Percentiles rank a stretch among this genome's conserved stretches.
Evolutionary conservation across 2,888 invertebrate genomes (phyloP).

Genomic region (Nymphalis urticae): DNA sequence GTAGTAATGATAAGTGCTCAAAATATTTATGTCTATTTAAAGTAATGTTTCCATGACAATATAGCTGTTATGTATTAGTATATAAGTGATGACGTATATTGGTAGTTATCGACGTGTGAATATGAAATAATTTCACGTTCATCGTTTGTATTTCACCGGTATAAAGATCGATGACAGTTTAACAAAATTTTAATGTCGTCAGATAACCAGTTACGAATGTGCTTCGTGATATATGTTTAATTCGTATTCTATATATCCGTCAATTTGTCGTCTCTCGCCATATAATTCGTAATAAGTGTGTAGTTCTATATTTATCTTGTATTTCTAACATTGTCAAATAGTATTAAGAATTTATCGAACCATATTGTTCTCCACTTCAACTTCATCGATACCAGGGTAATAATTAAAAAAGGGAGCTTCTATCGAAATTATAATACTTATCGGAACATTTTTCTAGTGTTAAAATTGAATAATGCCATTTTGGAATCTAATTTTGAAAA

Average conservation of each 20-base stretch:
- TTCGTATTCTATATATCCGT: slow-evolving; percentile 16
- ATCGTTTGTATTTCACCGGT: neutral
- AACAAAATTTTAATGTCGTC: neutral
- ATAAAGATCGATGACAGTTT: too few species aligned
- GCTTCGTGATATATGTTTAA: slow-evolving; percentile 16
- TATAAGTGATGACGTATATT: slow-evolving; percentile 41
- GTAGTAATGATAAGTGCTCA: slow-evolving; percentile 48
- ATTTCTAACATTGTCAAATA: slow-evolving; percentile 28
- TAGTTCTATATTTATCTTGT: slow-evolving; percentile 27
- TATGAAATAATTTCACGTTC: neutral
- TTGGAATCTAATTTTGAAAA: slow-evolving; percentile 41
- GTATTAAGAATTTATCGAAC: slow-evolving; percentile 23
- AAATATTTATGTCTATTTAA: slow-evolving; percentile 46
- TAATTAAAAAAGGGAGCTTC: slow-evolving; percentile 27
- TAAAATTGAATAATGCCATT: slow-evolving; percentile 28
- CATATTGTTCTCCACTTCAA: slow-evolving; percentile 13
- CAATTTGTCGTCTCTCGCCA: slow-evolving; percentile 37
- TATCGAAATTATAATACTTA: slow-evolving; percentile 21
- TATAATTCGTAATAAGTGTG: slow-evolving; percentile 35
- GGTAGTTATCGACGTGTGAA: slow-evolving; percentile 7
- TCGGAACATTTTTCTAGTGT: slow-evolving; percentile 19
- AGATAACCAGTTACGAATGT: slow-evolving; percentile 14
- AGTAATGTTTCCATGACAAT: slow-evolving; percentile 50
- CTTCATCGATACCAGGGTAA: slow-evolving; percentile 33
- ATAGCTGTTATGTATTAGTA: slow-evolving; percentile 42